Percentiles rank a stretch among this genome's conserved stretches.
phyloP scores from a whole-genome alignment of 2,797 vertebrate species.

The Apodemus agrarius region DNA sequence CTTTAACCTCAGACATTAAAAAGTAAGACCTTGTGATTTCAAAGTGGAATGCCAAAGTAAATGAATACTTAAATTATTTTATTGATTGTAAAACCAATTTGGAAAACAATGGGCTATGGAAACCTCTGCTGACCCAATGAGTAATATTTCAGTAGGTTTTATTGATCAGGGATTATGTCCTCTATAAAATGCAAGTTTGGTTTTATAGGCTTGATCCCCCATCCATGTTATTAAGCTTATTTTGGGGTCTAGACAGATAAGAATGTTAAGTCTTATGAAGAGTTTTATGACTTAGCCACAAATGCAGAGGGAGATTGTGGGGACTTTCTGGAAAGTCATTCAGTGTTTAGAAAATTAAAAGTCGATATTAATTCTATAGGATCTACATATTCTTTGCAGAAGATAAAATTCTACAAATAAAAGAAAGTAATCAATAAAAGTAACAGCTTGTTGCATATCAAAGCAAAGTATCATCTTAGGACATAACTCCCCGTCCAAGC shows the following conservation, averaged over 20 bases:
- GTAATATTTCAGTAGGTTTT: neutral
- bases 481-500: neutral
- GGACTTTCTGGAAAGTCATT: neutral
- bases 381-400: neutral
- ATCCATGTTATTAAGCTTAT: neutral
- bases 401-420: constrained; percentile 30
- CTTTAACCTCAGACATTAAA: neutral
- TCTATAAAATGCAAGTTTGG: neutral
- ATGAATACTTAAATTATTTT: neutral
- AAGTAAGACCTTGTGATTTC: neutral
- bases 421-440: neutral
- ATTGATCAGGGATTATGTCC: neutral
- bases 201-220: neutral
- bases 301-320: neutral
- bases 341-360: neutral
- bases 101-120: neutral
- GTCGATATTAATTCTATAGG: neutral
- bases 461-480: neutral
- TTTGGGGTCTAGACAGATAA: neutral
- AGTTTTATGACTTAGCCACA: neutral
- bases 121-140: neutral
- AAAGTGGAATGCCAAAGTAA: neutral
- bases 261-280: neutral
- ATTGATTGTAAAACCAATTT: neutral
- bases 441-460: neutral